Conservation (phyloP, 2,888 invertebrate species). For the Colletes collaris region DNA sequence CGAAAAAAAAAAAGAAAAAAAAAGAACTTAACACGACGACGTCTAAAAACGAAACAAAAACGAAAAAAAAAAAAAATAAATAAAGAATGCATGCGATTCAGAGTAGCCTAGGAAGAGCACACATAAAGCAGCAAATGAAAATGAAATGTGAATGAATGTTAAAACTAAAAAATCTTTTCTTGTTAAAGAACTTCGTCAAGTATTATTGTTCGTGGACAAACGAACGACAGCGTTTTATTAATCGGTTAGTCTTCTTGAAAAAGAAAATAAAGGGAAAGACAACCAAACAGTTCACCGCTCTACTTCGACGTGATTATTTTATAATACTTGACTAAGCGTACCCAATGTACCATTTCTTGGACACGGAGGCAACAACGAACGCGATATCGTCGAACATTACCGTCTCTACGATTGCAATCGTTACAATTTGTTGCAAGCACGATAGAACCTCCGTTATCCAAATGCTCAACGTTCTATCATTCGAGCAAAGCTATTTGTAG, state of each 20-base stretch:
- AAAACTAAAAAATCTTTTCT: conserved; percentile 77
- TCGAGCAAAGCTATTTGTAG: too few species aligned
- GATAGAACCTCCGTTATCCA: too few species aligned
- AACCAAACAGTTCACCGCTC: conserved; percentile 50
- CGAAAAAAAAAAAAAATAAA: conserved; percentile 17
- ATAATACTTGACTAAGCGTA: conserved; percentile 82
- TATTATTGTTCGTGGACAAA: conserved; percentile 69
- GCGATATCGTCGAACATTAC: neutral
- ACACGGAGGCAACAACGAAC: conserved; percentile 8
- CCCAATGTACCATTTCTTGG: conserved; percentile 78
- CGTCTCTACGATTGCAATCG: too few species aligned
- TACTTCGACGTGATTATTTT: conserved; percentile 70
- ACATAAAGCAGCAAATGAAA: conserved; percentile 83
- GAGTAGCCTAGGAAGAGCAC: conserved; percentile 75
- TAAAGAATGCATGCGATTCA: conserved; percentile 64
- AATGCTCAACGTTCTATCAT: too few species aligned
- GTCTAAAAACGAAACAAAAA: conserved; percentile 28
- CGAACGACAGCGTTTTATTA: conserved; percentile 39
- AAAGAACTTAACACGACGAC: conserved; percentile 61
- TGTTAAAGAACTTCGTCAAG: conserved; percentile 80
- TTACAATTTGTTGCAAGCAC: too few species aligned
- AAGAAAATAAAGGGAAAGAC: conserved; percentile 32
- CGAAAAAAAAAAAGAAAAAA: conserved; percentile 30
- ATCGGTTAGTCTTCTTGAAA: conserved; percentile 60
- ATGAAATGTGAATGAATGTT: conserved; percentile 80